phyloP scores from a whole-genome alignment of 2,113 vertebrate genomes.

The Oplegnathus fasciatus region DNA sequence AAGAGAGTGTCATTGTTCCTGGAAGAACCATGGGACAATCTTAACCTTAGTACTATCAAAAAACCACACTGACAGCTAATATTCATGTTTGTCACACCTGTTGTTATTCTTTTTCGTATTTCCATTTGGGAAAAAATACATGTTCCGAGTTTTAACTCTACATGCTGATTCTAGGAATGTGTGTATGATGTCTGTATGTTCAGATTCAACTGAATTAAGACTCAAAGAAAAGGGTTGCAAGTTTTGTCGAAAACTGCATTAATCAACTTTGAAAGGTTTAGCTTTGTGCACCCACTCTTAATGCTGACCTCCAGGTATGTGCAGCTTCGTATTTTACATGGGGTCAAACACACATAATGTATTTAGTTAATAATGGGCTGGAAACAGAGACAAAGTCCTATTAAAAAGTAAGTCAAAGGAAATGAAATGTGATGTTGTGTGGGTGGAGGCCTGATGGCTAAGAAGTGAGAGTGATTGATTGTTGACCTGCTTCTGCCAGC shows the following conservation, averaged over 20 bases:
- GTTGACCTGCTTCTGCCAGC: conserved; percentile 65
- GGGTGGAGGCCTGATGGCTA: conserved; percentile 35
- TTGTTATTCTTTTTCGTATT: neutral
- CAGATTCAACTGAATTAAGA: neutral
- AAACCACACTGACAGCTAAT: neutral
- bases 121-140: neutral
- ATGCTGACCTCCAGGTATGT: conserved; percentile 1
- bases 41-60: neutral
- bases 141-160: neutral
- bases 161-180: neutral
- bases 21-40: neutral
- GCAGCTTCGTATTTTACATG: neutral
- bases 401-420: conserved; percentile 54
- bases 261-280: neutral
- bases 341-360: neutral
- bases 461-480: conserved; percentile 66
- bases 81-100: neutral
- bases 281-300: neutral
- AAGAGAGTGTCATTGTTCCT: too few relatives aligned
- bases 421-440: conserved; percentile 57
- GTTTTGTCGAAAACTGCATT: neutral
- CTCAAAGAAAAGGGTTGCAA: neutral
- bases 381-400: conserved; percentile 34
- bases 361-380: neutral
- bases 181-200: neutral